phyloP scores from a whole-genome alignment of 2,113 vertebrate species.

The Porphyrio hochstetteri region DNA sequence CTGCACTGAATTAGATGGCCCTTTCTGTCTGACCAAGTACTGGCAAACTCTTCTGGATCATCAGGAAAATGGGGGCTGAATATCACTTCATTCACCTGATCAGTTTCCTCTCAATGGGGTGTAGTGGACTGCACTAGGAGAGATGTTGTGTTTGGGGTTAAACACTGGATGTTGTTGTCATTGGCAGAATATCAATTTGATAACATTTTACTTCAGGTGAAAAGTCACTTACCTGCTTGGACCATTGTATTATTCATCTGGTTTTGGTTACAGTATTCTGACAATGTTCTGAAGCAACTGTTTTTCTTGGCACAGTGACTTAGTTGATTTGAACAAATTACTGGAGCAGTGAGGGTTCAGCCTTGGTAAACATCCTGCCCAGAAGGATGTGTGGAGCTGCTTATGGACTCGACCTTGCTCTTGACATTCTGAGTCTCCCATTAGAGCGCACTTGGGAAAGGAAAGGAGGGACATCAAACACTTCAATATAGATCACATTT shows the following conservation, averaged over 20 bases:
- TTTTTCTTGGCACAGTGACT: background rate
- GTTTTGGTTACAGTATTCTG: background rate
- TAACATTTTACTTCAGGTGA: background rate
- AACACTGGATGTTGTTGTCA: background rate
- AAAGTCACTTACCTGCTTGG: background rate
- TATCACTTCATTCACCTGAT: background rate
- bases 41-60: background rate
- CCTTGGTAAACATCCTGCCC: background rate
- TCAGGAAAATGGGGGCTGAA: background rate
- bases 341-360: background rate
- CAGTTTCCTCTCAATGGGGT: background rate
- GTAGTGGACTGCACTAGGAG: background rate
- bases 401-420: background rate
- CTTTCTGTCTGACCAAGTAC: background rate
- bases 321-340: background rate
- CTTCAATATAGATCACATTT: background rate
- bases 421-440: background rate
- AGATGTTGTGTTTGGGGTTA: background rate
- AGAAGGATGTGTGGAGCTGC: background rate
- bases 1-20: background rate
- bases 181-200: background rate
- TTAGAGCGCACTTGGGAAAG: background rate
- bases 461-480: background rate
- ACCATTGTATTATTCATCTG: background rate
- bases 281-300: background rate